These are phyloP conservation scores for Digitonthophagus gazella DNA, from an alignment of 2,888 invertebrate species.

Conservation along the genomic window DNA sequence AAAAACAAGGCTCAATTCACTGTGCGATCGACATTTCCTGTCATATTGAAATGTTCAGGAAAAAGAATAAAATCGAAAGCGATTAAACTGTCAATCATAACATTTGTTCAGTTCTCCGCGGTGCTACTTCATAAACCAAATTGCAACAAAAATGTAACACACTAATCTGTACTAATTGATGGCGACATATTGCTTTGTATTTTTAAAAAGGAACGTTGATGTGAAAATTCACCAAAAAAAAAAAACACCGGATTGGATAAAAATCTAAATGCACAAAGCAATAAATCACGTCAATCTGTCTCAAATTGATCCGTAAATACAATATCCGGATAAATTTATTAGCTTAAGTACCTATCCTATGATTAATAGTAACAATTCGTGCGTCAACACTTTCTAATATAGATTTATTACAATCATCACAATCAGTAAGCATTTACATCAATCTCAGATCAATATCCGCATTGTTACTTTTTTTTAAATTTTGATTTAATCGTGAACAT, in stretches of 20 bases:
- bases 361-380: conserved; percentile 22
- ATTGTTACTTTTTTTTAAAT: background rate
- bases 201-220: too few relatives aligned
- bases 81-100: background rate
- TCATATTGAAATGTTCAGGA: too few relatives aligned
- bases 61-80: background rate
- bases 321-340: conserved; percentile 20
- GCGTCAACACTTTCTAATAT: conserved; percentile 23
- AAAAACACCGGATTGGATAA: background rate
- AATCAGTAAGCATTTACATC: background rate
- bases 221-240: too few relatives aligned
- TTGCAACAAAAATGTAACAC: background rate
- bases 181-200: background rate
- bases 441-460: background rate
- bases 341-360: conserved; percentile 22
- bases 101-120: background rate
- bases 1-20: too few relatives aligned
- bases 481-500: background rate
- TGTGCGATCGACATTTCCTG: too few relatives aligned
- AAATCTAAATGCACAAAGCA: background rate
- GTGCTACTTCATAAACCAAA: background rate
- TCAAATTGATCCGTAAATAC: conserved; percentile 25
- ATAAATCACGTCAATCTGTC: conserved; percentile 16
- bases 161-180: background rate
- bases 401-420: conserved; percentile 21